phyloP scores from a whole-genome alignment of 2,113 vertebrate species.

The Peromyscus maniculatus region DNA sequence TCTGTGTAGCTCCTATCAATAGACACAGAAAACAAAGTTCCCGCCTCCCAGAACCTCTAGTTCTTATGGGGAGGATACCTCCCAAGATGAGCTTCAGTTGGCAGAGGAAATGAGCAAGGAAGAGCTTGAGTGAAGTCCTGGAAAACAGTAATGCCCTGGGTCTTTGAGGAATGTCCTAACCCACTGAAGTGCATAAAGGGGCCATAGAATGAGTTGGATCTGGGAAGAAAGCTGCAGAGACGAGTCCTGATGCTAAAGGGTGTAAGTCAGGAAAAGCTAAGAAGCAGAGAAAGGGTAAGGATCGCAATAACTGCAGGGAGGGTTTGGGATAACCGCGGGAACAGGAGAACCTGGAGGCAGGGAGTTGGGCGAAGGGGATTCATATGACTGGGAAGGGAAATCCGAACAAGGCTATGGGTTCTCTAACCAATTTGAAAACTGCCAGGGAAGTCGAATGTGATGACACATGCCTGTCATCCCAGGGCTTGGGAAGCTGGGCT shows the following conservation, averaged over 20 bases:
- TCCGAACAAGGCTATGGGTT: slow-evolving; percentile 16
- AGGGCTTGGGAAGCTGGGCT: background rate
- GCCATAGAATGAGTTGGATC: background rate
- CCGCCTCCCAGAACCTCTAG: slow-evolving; percentile 8
- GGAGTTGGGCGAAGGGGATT: slow-evolving; percentile 15
- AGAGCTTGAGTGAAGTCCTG: slow-evolving; percentile 5
- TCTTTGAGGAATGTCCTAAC: background rate
- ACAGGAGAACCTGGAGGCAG: background rate
- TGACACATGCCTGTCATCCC: background rate
- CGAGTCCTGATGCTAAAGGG: background rate
- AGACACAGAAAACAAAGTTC: background rate
- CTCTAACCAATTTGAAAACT: slow-evolving; percentile 43
- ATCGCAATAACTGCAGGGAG: background rate
- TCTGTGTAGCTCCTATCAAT: slow-evolving; percentile 17
- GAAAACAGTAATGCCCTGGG: background rate
- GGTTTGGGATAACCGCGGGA: background rate
- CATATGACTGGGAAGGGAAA: slow-evolving; percentile 25
- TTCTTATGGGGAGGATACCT: background rate
- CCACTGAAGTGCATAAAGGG: background rate
- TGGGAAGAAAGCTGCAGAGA: background rate
- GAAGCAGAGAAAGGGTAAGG: background rate
- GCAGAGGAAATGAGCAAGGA: background rate
- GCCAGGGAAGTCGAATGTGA: background rate
- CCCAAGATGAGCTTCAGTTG: slow-evolving; percentile 26
- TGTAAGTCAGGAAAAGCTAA: background rate